Evolutionary conservation across 2,113 vertebrate genomes (phyloP), one percentile per base, ranked within the genome.

Genomic region (Pogonocichla stellata): DNA sequence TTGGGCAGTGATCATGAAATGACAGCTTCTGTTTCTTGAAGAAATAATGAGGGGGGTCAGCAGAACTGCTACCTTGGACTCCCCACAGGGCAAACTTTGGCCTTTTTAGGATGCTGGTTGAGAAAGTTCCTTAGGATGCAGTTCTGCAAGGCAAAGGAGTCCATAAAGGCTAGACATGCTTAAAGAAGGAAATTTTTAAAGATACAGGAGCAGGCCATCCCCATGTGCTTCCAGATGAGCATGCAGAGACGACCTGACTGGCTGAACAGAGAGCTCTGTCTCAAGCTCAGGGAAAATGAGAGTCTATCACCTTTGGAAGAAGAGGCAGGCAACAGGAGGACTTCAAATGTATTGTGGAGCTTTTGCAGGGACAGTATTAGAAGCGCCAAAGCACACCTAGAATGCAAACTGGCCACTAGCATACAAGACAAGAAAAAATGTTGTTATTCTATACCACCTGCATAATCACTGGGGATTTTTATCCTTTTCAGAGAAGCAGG

Each of bases 241-340:
- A 54, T 0, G 2, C 9, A 47, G 14, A 31, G 28, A 40, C 1
- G 1, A 64, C 14, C 8, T 28, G 48, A 31, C 38, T 34, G 40
- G 48, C 5, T 45, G 33, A 72, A 53, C 22, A 53, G 47, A 45
- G 26, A 62, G 26, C 14, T 72, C 53, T 53, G 38, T 36, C 33
- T 45, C 20, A 43, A 54, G 26, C 33, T 53, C 26, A 45, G 8
- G 22, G 47, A 72, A 73, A 73, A 54, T 38, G 16, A 29, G 25
- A 26, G 33, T 36, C 13, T 33, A 45, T 12, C 47, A 83, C 47
- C 10, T 45, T 54, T 53, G 38, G 40, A 64, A 72, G 47, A 64
- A 62, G n/a, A 54, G 17, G 22, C 18, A 45, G 57, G 22, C 17
- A 72, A 19, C 38, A 72, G 26, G 10, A 72, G 10, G 18, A 19